Evolutionary conservation across 2,113 vertebrate genomes (phyloP), one percentile per base, ranked within the genome.

Genomic region (Pholis gunnellus): DNA sequence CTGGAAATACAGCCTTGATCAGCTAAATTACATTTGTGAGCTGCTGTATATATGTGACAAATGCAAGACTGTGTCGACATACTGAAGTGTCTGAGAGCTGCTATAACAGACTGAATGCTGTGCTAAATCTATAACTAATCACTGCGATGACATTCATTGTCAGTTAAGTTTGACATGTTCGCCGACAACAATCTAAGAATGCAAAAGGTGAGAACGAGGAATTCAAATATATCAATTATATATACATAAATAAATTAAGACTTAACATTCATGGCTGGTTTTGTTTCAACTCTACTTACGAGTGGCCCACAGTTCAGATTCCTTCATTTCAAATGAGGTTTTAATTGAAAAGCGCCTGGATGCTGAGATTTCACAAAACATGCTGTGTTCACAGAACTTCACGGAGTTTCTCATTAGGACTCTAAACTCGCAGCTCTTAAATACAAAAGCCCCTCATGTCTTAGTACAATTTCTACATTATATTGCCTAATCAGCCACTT

Each of bases 401-500:
- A 56, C 59, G 71, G 36, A 72, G 7, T 73, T 81, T 11, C 42
- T 78, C 54, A 79, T 81, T 73, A 73, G 25, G 11, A 89, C 87
- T 89, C 61, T 73, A 50, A 6, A 75, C 22, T 34, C 75, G 56
- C 44, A 20, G 50, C 67, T 79, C 31, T 75, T 78, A 74, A 84
- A 85, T 64, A 83, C 31, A 86, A 81, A 89, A 87, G 52, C 61
- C 54, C 44, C 77, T 56, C 34, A 36, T 73, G 60, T 82, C 60
- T 65, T 38, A 60, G 59, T 61, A 63, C n/a, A 76, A 81, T 75
- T 88, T 52, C 54, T 64, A 67, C 18, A 87, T 82, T 78, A 75
- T 86, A 81, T 80, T 84, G 15, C 68, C 46, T 66, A 69, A 89
- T 84, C 75, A 84, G 70, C 59, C 74, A 20, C 48, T 79, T 84